Evolutionary conservation across 92 coral and sea anemone species (phyloP).

Genomic region (Virgularia gustaviana): DNA sequence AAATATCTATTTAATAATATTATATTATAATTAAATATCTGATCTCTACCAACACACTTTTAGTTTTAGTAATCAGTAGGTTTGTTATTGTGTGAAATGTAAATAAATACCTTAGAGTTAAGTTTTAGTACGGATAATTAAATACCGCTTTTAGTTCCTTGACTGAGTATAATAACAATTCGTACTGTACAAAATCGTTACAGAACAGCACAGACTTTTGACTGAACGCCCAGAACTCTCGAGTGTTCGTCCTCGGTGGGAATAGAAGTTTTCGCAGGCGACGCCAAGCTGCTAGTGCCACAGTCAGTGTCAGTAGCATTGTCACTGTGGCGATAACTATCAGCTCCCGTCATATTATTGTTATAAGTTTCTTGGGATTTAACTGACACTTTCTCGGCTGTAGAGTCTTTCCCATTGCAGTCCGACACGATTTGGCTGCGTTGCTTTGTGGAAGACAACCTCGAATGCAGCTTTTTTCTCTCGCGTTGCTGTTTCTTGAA

Average conservation of each 20-base stretch:
- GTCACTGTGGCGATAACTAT: neutral
- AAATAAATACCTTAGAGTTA: no score
- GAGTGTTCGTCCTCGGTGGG: neutral
- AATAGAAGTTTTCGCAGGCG: neutral
- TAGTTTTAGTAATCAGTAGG: no score
- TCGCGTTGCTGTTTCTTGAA: conserved; percentile 51
- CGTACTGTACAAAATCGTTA: neutral
- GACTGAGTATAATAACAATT: no score
- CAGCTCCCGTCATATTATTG: neutral
- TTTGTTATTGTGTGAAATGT: no score
- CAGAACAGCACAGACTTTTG: conserved; percentile 31
- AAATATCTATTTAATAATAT: no score
- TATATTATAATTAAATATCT: no score
- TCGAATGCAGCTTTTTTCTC: conserved; percentile 4
- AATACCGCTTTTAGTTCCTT: neutral
- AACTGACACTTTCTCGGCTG: no score
- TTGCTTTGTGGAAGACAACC: neutral
- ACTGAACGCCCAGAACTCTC: conserved; percentile 8
- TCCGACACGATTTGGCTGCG: neutral
- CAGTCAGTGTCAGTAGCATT: neutral
- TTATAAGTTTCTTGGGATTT: no score
- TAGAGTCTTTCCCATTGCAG: neutral
- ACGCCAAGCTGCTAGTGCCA: no score
- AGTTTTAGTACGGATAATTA: neutral
- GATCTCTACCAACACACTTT: no score